Percentiles rank a stretch among this genome's conserved stretches.
Evolutionary conservation across 2,113 vertebrate genomes (phyloP).

Genomic region (Petaurus breviceps): DNA sequence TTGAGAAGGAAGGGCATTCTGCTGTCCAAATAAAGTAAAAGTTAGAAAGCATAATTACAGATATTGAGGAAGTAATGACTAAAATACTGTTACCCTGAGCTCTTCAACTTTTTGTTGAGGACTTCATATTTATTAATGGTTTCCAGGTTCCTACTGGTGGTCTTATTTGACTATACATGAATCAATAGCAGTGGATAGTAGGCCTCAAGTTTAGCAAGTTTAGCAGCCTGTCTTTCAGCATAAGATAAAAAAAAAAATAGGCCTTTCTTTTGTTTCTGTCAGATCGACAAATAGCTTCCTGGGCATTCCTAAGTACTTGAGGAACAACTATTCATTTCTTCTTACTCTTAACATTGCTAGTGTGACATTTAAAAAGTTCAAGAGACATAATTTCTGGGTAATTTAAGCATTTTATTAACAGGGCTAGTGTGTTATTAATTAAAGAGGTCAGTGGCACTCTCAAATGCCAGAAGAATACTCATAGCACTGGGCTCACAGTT

Average conservation of each 20-base stretch:
- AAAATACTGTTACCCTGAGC: background rate
- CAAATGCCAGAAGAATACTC: too few species aligned
- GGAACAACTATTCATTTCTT: background rate
- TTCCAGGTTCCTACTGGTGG: background rate
- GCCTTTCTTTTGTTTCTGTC: background rate
- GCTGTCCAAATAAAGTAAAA: too few species aligned
- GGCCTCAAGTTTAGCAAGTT: background rate
- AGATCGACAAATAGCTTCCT: too few species aligned
- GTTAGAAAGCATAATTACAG: too few species aligned
- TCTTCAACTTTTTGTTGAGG: background rate
- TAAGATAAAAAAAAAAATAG: background rate
- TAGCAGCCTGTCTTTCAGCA: background rate
- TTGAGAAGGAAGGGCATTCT: too few species aligned
- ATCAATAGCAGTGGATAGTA: background rate
- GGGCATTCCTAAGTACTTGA: too few species aligned
- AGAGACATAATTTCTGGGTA: too few species aligned
- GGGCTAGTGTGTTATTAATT: too few species aligned
- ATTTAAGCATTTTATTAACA: too few species aligned
- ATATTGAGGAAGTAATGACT: background rate
- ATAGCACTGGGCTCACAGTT: too few species aligned
- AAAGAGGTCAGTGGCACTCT: too few species aligned
- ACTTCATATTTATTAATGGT: background rate
- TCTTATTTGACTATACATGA: background rate
- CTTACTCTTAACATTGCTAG: background rate
- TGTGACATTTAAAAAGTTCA: too few species aligned